Evolutionary conservation across 2,797 vertebrate genomes (phyloP), one percentile per base, ranked within the genome.

Genomic region (Phyllotis vaccarum): DNA sequence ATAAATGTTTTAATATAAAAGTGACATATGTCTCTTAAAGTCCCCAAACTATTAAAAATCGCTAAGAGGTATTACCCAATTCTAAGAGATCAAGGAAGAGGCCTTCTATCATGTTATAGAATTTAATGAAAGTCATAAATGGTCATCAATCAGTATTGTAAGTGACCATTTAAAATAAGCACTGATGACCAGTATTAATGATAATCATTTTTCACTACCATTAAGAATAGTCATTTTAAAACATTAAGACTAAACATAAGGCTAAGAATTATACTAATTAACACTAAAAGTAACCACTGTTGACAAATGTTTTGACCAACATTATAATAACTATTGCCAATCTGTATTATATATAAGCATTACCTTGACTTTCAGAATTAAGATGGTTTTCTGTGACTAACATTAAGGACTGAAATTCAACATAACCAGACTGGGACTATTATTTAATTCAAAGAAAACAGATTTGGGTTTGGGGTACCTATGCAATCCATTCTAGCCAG

Each of bases 1-100:
- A 79, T 92, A 72, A 91, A 80, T 83, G 75, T 21, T 89, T 70
- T 62, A 72, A 21, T 68, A 37, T 80, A n/a, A 95, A 93, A 81
- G 40, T 49, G 60, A 86, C 6, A 43, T 79, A 54, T 24, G 34
- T 54, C 13, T 46, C 75, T 89, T 90, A 76, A n/a, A 76, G n/a
- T 80, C 52, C 74, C 54, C 75, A 83, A 76, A 43, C 16, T 90
- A 22, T 74, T 78, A 89, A 78, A 96, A 74, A 27, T 75, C 68
- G 11, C 76, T 56, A 93, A 54, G 22, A 37, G 40, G 79, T n/a
- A 89, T 37, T 29, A 70, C 43, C 34, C 37, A 79, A 70, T 81
- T 89, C 22, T 86, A 85, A 83, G 22, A 14, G 24, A 7, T 34
- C 31, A 72, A 60, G 60, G 27, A 90, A 95, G 22, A 52, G 9